Percentiles rank a stretch among this genome's conserved stretches.
Evolutionary conservation across 2,797 vertebrate genomes (phyloP).

Genomic region (Hephaestus fuliginosus): DNA sequence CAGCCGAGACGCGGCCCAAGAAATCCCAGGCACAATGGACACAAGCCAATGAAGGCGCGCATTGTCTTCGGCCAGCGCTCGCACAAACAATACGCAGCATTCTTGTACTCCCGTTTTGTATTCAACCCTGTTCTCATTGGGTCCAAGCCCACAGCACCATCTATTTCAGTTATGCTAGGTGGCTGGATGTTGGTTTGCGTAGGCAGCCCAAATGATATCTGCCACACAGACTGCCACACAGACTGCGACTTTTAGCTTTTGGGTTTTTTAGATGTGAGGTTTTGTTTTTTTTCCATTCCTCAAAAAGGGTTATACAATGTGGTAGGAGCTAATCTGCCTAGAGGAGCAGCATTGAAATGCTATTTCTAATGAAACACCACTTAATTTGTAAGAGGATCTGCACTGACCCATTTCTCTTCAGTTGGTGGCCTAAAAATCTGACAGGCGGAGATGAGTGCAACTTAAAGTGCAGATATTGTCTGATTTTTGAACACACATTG

Average conservation of each 20-base stretch:
- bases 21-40: slow-evolving; percentile 72
- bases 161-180: slow-evolving; percentile 67
- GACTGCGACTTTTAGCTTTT: slow-evolving; percentile 7
- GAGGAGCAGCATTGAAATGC: not conserved
- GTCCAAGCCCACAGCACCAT: slow-evolving; percentile 60
- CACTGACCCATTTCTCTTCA: slow-evolving; percentile 49
- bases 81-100: slow-evolving; percentile 70
- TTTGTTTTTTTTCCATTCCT: slow-evolving; percentile 11
- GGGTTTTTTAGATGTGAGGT: not conserved
- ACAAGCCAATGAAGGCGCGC: slow-evolving; percentile 68
- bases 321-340: slow-evolving; percentile 14
- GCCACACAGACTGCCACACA: not conserved
- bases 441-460: not conserved
- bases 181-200: slow-evolving; percentile 47
- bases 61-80: slow-evolving; percentile 65
- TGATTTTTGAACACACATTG: not conserved
- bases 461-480: not conserved
- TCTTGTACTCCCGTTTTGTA: slow-evolving; percentile 65
- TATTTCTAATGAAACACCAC: slow-evolving; percentile 27
- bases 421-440: not conserved
- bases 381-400: slow-evolving; percentile 64
- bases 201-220: slow-evolving; percentile 20
- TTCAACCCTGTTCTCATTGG: slow-evolving; percentile 53
- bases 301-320: slow-evolving; percentile 12
- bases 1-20: slow-evolving; percentile 57